Evolutionary conservation across 2,888 invertebrate genomes (phyloP).

Genomic region (Harmothoe impar): DNA sequence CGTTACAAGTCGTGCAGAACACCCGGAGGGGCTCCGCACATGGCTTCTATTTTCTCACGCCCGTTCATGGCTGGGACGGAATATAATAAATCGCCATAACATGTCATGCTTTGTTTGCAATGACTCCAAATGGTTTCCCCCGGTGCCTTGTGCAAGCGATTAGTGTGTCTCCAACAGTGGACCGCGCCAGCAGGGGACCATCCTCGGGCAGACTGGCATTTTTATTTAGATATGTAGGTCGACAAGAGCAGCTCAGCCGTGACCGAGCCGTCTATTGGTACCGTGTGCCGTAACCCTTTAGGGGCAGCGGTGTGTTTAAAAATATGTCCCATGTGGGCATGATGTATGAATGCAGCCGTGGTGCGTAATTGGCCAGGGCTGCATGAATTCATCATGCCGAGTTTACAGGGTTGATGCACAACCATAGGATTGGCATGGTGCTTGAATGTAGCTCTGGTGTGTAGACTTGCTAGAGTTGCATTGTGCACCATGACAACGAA

Average conservation of each 20-base stretch:
- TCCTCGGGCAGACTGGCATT: not conserved
- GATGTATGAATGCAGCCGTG: too few species aligned
- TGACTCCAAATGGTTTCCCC: conserved; percentile 58
- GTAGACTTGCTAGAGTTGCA: too few species aligned
- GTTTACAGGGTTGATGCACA: too few species aligned
- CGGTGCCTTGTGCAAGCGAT: conserved; percentile 51
- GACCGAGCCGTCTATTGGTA: not conserved
- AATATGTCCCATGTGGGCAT: too few species aligned
- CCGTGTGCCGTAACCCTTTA: not conserved
- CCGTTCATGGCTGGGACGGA: not conserved
- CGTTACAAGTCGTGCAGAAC: conserved; percentile 27
- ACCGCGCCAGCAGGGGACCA: not conserved
- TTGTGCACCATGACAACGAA: too few species aligned
- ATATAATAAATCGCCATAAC: conserved; percentile 59
- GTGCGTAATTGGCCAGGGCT: too few species aligned
- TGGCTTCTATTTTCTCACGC: conserved; percentile 57
- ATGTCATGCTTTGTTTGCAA: conserved; percentile 61
- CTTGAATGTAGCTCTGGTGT: too few species aligned
- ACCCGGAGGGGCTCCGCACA: not conserved
- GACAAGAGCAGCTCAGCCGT: conserved; percentile 10
- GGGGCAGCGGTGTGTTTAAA: too few species aligned
- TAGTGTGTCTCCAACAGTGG: not conserved
- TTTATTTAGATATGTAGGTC: not conserved
- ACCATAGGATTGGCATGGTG: too few species aligned
- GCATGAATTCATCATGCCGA: too few species aligned